Evolutionary conservation across 2,113 vertebrate genomes (phyloP), one percentile per base, ranked within the genome.

Genomic region (Odocoileus hemionus): DNA sequence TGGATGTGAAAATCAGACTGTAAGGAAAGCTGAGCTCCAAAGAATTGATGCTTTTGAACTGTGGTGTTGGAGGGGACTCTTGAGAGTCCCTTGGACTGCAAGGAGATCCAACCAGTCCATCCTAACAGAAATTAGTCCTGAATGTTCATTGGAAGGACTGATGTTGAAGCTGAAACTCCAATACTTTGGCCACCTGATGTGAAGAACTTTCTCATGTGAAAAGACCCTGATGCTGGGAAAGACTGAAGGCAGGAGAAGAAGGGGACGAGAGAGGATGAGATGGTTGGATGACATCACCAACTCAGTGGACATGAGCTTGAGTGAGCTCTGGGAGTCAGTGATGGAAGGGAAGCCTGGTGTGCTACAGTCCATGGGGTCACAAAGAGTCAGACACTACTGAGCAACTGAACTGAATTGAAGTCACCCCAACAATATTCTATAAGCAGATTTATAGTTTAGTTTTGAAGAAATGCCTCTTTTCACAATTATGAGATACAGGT

Each of bases 381-480:
- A 70, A 70, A 70, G 5, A 23, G n/a, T 70, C 67, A 36, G 67
- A 70, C 67, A 70, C 4, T 36, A 70, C 19, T 70, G 10, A 70
- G 67, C 19, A 12, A 21, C n/a, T 70, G n/a, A 70, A 58, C 10
- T 58, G 57, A 58, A 36, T n/a, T 70, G n/a, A 70, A 21, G n/a
- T 70, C n/a, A 70, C 64, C 17, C n/a, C 33, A 70, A 5, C 19
- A n/a, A 21, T 36, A 47, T 14, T 54, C 6, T n/a, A 43, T 11
- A 94, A 54, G 15, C 36, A 60, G 26, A 89, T 86, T 47, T 61
- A 2, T 80, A 83, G 55, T 50, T 91, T 86, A 82, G 17, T 70
- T 89, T 47, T 78, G 15, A 95, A 94, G 91, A 97, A 95, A 94
- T 55, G 2, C 7, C 95, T 36, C 57, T 17, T 85, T 64, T 91